phyloP scores from a whole-genome alignment of 2,113 vertebrate species.

The Oncorhynchus tshawytscha region DNA sequence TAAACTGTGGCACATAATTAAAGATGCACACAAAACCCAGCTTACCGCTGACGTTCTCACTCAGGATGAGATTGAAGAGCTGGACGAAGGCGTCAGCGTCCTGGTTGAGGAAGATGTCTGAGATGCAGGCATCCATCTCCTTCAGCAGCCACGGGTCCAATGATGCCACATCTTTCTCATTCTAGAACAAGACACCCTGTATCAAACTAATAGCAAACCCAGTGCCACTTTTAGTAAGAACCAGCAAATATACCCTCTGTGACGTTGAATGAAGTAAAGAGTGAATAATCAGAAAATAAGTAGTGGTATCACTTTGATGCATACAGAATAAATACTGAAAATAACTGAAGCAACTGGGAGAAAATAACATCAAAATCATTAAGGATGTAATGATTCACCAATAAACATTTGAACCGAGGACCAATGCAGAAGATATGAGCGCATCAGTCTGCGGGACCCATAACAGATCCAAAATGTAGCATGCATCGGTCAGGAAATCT shows the following conservation, averaged over 20 bases:
- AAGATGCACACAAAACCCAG: not conserved
- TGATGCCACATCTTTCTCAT: slow-evolving; percentile 75
- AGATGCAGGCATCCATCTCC: slow-evolving; percentile 93
- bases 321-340: too few relatives aligned
- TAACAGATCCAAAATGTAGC: too few relatives aligned
- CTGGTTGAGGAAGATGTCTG: slow-evolving; percentile 84
- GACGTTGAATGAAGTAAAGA: too few relatives aligned
- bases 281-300: too few relatives aligned
- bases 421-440: too few relatives aligned
- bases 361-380: too few relatives aligned
- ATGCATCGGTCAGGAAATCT: too few relatives aligned
- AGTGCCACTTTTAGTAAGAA: not conserved
- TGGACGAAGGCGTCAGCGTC: slow-evolving; percentile 85
- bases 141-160: slow-evolving; percentile 85
- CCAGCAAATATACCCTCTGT: not conserved
- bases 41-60: slow-evolving; percentile 88
- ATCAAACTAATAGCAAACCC: not conserved
- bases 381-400: too few relatives aligned
- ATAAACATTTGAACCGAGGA: too few relatives aligned
- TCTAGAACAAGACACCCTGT: slow-evolving; percentile 58
- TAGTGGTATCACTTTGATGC: too few relatives aligned
- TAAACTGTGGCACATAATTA: not conserved
- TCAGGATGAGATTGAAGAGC: slow-evolving; percentile 90
- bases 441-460: too few relatives aligned
- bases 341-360: too few relatives aligned